Evolutionary conservation across 2,888 invertebrate genomes (phyloP).

Genomic region (Anthophora plumipes): DNA sequence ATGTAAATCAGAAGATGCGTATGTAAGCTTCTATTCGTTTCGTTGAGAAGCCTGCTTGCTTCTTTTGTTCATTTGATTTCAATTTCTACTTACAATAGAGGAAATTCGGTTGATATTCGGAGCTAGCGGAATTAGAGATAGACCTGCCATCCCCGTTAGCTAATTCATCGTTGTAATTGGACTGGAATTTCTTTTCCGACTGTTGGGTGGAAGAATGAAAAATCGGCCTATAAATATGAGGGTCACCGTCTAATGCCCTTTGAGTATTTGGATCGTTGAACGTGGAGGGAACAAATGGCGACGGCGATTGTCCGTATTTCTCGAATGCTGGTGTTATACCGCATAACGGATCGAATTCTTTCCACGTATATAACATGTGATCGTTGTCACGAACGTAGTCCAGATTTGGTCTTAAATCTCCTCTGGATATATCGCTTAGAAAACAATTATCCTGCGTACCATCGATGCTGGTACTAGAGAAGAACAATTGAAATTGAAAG

Average conservation of each 20-base stretch:
- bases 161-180: background rate
- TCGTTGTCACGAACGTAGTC: constrained; percentile 90
- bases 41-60: background rate
- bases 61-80: background rate
- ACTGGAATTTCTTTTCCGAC: background rate
- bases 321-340: background rate
- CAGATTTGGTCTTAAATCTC: constrained; percentile 90
- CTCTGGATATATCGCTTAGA: constrained; percentile 91
- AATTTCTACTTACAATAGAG: constrained; percentile 45
- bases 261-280: background rate
- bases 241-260: background rate
- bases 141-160: background rate
- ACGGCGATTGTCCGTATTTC: background rate
- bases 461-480: constrained; percentile 56
- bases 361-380: constrained; percentile 92
- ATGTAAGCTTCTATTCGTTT: background rate
- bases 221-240: background rate
- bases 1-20: background rate
- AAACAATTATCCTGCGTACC: constrained; percentile 88
- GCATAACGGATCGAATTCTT: constrained; percentile 91
- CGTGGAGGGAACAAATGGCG: background rate
- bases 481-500: too few relatives aligned
- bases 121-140: background rate
- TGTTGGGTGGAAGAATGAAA: background rate
- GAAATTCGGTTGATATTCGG: background rate